A percentile compares a stretch with the other conserved stretches of the same genome.
Conservation (phyloP, 2,888 invertebrate species). For the Oxytorus armatus region DNA sequence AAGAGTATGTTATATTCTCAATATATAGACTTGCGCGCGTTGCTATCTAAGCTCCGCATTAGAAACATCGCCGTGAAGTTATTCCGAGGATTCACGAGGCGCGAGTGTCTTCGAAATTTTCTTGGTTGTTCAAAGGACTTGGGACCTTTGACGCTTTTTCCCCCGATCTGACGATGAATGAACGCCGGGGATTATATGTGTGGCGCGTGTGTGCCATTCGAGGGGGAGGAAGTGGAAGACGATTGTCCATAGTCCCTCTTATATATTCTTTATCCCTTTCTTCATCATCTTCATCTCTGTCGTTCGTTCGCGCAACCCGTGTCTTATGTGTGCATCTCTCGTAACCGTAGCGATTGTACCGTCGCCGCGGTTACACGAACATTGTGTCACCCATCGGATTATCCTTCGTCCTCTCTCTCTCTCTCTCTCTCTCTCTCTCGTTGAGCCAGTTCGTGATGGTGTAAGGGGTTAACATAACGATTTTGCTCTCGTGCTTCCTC, state of each 20-base stretch:
- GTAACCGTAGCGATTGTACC: conserved; percentile 48
- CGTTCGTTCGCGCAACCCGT: background rate
- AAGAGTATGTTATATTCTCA: conserved; percentile 22
- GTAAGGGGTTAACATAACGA: conserved; percentile 68
- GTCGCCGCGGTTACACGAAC: conserved; percentile 79
- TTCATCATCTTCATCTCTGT: conserved; percentile 42
- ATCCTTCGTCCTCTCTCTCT: conserved; percentile 68
- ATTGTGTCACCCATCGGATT: conserved; percentile 80
- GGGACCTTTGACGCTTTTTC: conserved; percentile 63
- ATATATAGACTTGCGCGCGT: conserved; percentile 44
- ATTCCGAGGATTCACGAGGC: conserved; percentile 73
- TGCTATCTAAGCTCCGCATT: conserved; percentile 77
- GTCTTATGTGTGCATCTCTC: conserved; percentile 8
- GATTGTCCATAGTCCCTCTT: conserved; percentile 60
- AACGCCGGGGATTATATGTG: conserved; percentile 77
- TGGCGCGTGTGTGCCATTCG: conserved; percentile 71
- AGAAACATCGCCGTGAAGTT: conserved; percentile 78
- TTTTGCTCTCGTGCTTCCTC: conserved; percentile 64
- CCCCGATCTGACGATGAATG: conserved; percentile 79
- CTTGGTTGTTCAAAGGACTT: conserved; percentile 26
- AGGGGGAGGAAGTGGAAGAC: conserved; percentile 27
- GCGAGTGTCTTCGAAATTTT: conserved; percentile 43
- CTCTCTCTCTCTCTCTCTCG: conserved; percentile 1
- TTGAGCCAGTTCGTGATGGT: conserved; percentile 31
- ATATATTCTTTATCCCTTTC: conserved; percentile 31